A percentile compares a stretch with the other conserved stretches of the same genome.
Conservation (phyloP, 2,113 vertebrate species). For the Piaya cayana region DNA sequence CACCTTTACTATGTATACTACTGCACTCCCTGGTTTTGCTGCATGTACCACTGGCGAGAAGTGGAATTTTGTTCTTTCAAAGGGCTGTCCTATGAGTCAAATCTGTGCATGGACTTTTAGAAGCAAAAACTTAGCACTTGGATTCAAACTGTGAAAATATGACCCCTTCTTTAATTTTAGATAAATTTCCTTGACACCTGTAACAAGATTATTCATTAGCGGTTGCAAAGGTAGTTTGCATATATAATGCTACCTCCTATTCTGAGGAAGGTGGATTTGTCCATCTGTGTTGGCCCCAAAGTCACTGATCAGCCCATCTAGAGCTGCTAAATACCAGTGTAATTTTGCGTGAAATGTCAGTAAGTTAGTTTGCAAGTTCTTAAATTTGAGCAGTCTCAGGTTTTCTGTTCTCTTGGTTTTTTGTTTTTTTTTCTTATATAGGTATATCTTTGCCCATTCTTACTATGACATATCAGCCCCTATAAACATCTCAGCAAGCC, state of each 20-base stretch:
- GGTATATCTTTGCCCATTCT: not conserved
- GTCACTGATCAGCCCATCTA: not conserved
- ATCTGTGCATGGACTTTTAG: not conserved
- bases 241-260: not conserved
- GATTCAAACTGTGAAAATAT: not conserved
- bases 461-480: not conserved
- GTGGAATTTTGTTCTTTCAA: not conserved
- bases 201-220: not conserved
- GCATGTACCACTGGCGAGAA: not conserved
- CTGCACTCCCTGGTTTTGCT: not conserved
- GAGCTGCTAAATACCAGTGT: not conserved
- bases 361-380: not conserved
- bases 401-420: no score
- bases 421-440: not conserved
- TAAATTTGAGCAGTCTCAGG: not conserved
- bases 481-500: not conserved
- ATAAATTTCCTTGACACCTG: not conserved
- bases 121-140: not conserved
- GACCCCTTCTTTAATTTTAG: not conserved
- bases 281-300: not conserved
- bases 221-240: not conserved
- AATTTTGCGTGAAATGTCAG: not conserved
- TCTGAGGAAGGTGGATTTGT: not conserved
- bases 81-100: not conserved
- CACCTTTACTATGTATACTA: not conserved